Evolutionary conservation across 2,888 invertebrate genomes (phyloP).

Genomic region (Torymus aiolomorphi): DNA sequence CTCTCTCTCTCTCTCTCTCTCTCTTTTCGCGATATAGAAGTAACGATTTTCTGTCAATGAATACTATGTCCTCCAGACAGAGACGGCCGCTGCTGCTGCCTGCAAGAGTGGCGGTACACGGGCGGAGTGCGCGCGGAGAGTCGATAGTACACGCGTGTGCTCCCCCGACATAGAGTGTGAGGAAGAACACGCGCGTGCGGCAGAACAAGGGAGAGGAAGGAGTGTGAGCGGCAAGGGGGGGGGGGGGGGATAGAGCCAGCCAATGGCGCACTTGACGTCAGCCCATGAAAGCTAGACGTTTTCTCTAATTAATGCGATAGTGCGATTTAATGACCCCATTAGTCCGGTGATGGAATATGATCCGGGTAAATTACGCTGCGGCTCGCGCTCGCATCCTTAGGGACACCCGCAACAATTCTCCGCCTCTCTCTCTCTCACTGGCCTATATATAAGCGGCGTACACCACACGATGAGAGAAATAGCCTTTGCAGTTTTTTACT

Average conservation of each 20-base stretch:
- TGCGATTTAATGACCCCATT: conserved; percentile 53
- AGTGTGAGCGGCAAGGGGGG: too few relatives aligned
- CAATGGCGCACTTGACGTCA: conserved; percentile 6
- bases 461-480: too few relatives aligned
- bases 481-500: too few relatives aligned
- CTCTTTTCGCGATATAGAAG: conserved; percentile 3
- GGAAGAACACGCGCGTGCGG: too few relatives aligned
- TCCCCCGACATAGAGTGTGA: too few relatives aligned
- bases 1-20: too few relatives aligned
- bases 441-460: neutral
- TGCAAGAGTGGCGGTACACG: neutral
- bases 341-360: conserved; percentile 54
- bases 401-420: conserved; percentile 12
- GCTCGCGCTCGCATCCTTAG: conserved; percentile 26
- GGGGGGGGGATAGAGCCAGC: neutral
- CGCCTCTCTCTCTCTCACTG: neutral
- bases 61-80: conserved; percentile 43
- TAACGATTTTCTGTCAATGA: conserved; percentile 60
- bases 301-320: conserved; percentile 53
- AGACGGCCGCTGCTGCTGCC: neutral
- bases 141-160: conserved; percentile 17
- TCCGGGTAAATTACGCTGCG: conserved; percentile 43
- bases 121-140: conserved; percentile 5
- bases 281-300: conserved; percentile 44
- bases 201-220: too few relatives aligned